A percentile compares a stretch with the other conserved stretches of the same genome.
phyloP scores from a whole-genome alignment of 1,140 invertebrate genomes.

The Brachionus angularis region DNA sequence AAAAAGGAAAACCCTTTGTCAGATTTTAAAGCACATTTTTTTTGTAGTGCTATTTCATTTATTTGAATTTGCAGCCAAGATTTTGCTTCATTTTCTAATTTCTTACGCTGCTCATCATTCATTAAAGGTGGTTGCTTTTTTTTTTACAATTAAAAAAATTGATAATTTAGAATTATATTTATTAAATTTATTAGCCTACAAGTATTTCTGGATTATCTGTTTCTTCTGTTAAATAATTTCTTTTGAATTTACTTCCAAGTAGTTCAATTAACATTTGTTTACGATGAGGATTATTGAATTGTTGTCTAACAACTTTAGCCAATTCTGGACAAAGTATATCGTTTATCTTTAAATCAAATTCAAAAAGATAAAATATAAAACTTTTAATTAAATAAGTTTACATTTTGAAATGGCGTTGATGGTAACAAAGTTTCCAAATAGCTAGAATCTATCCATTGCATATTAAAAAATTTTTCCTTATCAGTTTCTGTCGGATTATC shows the following conservation, averaged over 20 bases:
- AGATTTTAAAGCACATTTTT: conserved; percentile 46
- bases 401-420: conserved; percentile 53
- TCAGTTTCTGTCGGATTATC: too few species aligned
- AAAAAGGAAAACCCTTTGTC: conserved; percentile 17
- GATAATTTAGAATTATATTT: conserved; percentile 1
- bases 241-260: conserved; percentile 51
- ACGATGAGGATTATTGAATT: conserved; percentile 52
- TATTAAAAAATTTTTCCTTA: conserved; percentile 44
- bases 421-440: conserved; percentile 55
- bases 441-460: conserved; percentile 54
- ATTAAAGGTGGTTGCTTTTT: conserved; percentile 50
- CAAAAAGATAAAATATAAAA: not conserved
- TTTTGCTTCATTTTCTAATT: conserved; percentile 51
- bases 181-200: conserved; percentile 46
- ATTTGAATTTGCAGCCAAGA: conserved; percentile 54
- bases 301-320: conserved; percentile 50
- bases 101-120: conserved; percentile 49
- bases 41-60: conserved; percentile 51
- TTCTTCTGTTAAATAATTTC: conserved; percentile 50
- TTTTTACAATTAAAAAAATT: too few species aligned
- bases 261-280: conserved; percentile 52
- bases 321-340: conserved; percentile 49
- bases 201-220: conserved; percentile 49
- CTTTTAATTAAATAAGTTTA: conserved; percentile 44
- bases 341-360: conserved; percentile 47